Conservation (phyloP, 2,888 invertebrate species). For the Drepanosiphum platanoidis region DNA sequence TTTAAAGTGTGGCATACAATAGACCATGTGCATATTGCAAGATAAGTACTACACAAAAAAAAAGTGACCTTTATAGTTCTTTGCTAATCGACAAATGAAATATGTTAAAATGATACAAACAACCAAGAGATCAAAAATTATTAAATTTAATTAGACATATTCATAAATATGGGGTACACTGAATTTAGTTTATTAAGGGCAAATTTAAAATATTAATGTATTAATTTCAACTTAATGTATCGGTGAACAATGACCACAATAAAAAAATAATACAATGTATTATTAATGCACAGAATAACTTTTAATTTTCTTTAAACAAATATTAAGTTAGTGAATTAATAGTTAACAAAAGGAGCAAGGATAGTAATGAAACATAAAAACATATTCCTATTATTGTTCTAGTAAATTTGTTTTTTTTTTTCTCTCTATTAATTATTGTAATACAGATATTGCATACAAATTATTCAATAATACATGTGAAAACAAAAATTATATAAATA, state of each 20-base stretch:
- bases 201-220: conserved; percentile 13
- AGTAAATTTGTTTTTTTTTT: conserved; percentile 28
- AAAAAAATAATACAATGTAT: conserved; percentile 26
- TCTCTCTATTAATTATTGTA: conserved; percentile 42
- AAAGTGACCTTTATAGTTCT: neutral
- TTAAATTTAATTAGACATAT: conserved; percentile 15
- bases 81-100: neutral
- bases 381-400: conserved; percentile 45
- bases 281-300: conserved; percentile 19
- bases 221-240: conserved; percentile 1
- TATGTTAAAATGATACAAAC: neutral
- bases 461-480: conserved; percentile 37
- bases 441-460: conserved; percentile 50
- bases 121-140: neutral
- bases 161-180: conserved; percentile 13
- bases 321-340: conserved; percentile 52
- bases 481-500: conserved; percentile 47
- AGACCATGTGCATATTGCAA: neutral
- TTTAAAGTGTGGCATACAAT: neutral
- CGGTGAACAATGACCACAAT: conserved; percentile 2
- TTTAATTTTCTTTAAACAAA: conserved; percentile 37
- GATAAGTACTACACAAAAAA: too few relatives aligned
- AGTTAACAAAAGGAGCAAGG: conserved; percentile 44
- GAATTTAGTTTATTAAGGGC: neutral
- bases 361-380: conserved; percentile 44